Conservation (phyloP, 2,888 invertebrate species). For the Hedya salicella region DNA sequence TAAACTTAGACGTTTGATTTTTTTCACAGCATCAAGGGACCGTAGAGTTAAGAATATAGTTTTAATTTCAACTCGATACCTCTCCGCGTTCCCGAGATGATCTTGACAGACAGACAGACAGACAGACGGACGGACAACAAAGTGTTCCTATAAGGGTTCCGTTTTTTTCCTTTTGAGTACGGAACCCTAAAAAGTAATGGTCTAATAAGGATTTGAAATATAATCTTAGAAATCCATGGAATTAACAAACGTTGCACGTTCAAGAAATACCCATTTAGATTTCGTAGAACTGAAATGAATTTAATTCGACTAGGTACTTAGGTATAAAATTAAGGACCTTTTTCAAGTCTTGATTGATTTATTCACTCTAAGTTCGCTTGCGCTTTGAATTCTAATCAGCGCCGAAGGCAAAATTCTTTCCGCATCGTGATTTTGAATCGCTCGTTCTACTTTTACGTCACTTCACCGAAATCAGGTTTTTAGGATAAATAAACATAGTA, state of each 20-base stretch:
- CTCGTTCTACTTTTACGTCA: neutral
- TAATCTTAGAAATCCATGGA: too few relatives aligned
- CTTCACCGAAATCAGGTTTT: neutral
- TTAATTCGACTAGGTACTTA: conserved; percentile 30
- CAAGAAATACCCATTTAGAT: conserved; percentile 19
- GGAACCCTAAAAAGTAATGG: neutral
- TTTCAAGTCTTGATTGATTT: conserved; percentile 36
- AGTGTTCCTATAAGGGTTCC: too few relatives aligned
- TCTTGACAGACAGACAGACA: too few relatives aligned
- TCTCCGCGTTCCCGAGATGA: too few relatives aligned
- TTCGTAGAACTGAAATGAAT: conserved; percentile 20
- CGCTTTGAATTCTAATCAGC: conserved; percentile 21
- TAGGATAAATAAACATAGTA: neutral
- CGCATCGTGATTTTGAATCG: neutral
- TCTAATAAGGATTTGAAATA: neutral
- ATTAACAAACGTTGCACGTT: conserved; percentile 27
- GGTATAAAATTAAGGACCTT: conserved; percentile 9
- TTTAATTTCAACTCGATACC: too few relatives aligned
- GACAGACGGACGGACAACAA: too few relatives aligned
- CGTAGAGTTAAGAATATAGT: too few relatives aligned
- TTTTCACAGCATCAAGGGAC: too few relatives aligned
- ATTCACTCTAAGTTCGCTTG: conserved; percentile 19
- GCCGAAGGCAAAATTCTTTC: neutral
- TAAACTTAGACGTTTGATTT: too few relatives aligned
- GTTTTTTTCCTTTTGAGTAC: too few relatives aligned